These are phyloP conservation scores for Kryptolebias marmoratus DNA, from an alignment of 2,113 vertebrate genomes.

Conservation along the genomic window DNA sequence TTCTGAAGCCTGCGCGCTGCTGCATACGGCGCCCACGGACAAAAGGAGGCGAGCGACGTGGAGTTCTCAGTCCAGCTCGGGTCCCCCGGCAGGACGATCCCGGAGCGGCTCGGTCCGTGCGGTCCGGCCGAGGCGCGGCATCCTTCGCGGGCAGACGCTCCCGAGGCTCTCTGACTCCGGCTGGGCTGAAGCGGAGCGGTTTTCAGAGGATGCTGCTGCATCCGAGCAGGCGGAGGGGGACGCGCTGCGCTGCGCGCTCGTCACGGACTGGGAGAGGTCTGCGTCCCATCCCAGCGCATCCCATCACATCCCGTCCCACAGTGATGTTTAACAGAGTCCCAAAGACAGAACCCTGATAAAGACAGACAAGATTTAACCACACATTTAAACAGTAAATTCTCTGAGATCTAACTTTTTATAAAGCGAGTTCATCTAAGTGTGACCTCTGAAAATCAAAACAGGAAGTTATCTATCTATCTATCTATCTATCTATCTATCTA, in stretches of 20 bases:
- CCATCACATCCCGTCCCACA: conserved; percentile 32
- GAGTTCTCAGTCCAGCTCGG: neutral
- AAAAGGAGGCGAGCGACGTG: neutral
- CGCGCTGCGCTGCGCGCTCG: conserved; percentile 38
- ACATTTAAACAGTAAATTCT: conserved; percentile 26
- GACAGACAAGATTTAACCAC: conserved; percentile 28
- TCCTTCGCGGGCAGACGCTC: conserved; percentile 31
- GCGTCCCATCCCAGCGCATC: conserved; percentile 48
- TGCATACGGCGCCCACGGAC: conserved; percentile 46
- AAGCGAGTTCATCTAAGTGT: conserved; percentile 16
- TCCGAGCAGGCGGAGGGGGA: conserved; percentile 43
- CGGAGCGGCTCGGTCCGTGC: conserved; percentile 10
- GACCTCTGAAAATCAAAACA: conserved; percentile 23
- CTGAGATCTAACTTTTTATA: conserved; percentile 36
- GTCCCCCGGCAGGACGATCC: conserved; percentile 5
- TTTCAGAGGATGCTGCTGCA: conserved; percentile 62
- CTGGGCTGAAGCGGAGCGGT: conserved; percentile 40
- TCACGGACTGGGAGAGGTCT: conserved; percentile 47
- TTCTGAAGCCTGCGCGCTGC: conserved; percentile 62
- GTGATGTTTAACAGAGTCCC: conserved; percentile 48
- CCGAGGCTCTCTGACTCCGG: conserved; percentile 42
- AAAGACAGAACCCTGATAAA: neutral
- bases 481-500: neutral
- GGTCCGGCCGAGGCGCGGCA: conserved; percentile 38
- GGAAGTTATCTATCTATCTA: neutral